A percentile compares a stretch with the other conserved stretches of the same genome.
Evolutionary conservation across 2,888 invertebrate species (phyloP).

Genomic region (Mamestra brassicae): DNA sequence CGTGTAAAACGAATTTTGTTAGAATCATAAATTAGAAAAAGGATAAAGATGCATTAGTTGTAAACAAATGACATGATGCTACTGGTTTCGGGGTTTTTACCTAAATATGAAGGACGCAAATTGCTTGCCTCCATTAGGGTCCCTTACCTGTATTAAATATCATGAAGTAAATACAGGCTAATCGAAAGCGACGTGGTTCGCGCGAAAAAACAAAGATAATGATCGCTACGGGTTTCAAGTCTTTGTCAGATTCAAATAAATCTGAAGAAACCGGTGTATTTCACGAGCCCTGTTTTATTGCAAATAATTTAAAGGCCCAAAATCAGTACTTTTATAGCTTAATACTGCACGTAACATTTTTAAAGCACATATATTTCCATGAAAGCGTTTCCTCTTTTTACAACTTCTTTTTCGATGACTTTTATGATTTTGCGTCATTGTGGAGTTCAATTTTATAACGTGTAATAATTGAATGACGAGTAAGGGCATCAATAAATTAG

Average conservation of each 20-base stretch:
- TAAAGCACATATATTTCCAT: conserved; percentile 17
- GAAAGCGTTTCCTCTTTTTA: conserved; percentile 10
- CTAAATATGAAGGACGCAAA: conserved; percentile 22
- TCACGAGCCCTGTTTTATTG: conserved; percentile 33
- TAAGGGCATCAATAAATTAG: conserved; percentile 38
- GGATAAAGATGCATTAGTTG: neutral
- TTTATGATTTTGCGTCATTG: conserved; percentile 26
- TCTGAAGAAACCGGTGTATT: conserved; percentile 17
- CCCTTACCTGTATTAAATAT: conserved; percentile 21
- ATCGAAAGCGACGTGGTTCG: conserved; percentile 10
- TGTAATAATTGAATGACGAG: conserved; percentile 28
- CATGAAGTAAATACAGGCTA: conserved; percentile 28
- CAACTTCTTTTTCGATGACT: conserved; percentile 22
- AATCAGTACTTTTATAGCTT: conserved; percentile 47
- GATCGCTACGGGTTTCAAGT: conserved; percentile 9
- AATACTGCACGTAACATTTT: conserved; percentile 34
- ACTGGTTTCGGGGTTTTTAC: conserved; percentile 17
- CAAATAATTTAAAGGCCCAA: conserved; percentile 39
- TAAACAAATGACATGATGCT: conserved; percentile 11
- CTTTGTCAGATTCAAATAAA: conserved; percentile 38
- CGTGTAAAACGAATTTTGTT: neutral
- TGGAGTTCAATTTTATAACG: conserved; percentile 30
- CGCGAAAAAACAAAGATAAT: conserved; percentile 22
- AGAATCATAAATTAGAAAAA: neutral
- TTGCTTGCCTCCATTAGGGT: neutral